phyloP scores from a whole-genome alignment of 2,888 invertebrate species.

The Agriopis aurantiaria region DNA sequence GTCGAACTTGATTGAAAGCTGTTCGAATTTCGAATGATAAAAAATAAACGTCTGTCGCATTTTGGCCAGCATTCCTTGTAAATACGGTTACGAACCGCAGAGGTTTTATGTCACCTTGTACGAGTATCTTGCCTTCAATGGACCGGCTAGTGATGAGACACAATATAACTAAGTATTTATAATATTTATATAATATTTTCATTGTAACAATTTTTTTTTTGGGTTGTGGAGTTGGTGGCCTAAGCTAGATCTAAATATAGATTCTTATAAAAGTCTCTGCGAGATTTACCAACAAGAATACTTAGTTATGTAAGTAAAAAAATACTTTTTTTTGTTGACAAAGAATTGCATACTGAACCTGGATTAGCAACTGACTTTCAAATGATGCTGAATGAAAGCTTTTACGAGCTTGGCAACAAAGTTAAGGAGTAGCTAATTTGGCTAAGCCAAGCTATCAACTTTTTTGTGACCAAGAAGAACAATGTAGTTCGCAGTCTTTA shows the following conservation, averaged over 20 bases:
- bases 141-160: slow-evolving; percentile 51
- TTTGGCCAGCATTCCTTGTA: slow-evolving; percentile 55
- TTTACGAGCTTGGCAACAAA: too few species aligned
- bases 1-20: slow-evolving; percentile 64
- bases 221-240: too few species aligned
- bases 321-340: too few species aligned
- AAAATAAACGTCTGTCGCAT: slow-evolving; percentile 59
- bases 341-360: too few species aligned
- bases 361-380: too few species aligned
- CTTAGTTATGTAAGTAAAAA: too few species aligned
- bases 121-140: slow-evolving; percentile 48
- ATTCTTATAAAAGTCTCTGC: too few species aligned
- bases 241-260: too few species aligned
- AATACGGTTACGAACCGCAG: slow-evolving; percentile 56
- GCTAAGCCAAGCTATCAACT: too few species aligned
- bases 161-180: slow-evolving; percentile 19
- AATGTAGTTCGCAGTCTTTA: background rate
- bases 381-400: too few species aligned
- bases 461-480: background rate
- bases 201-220: too few species aligned
- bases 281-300: too few species aligned
- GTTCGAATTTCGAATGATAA: slow-evolving; percentile 58
- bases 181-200: background rate
- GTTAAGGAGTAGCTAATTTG: background rate
- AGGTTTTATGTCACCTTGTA: slow-evolving; percentile 60